phyloP scores from a whole-genome alignment of 35 echinoderm and acorn worm species.

The Eucidaris tribuloides region DNA sequence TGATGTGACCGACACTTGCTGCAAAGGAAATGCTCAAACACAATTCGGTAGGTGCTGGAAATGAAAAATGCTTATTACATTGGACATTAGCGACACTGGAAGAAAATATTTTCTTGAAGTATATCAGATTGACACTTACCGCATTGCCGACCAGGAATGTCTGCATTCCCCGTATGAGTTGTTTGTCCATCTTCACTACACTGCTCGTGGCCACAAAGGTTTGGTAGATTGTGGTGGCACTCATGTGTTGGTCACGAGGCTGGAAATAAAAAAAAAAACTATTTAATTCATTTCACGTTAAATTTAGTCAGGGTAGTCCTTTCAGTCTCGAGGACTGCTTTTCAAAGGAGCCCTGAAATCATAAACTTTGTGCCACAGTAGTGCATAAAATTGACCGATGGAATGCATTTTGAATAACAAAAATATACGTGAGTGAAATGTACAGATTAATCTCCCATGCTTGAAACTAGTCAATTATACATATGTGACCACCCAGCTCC shows the following conservation, averaged over 20 bases:
- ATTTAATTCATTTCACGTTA: not conserved
- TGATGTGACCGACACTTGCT: too few species aligned
- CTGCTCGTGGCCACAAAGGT: constrained; percentile 84
- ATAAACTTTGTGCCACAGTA: not conserved
- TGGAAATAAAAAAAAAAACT: not conserved
- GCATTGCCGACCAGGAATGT: constrained; percentile 81
- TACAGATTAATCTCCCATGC: not conserved
- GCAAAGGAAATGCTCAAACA: too few species aligned
- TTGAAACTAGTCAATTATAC: too few species aligned
- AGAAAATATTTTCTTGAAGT: too few species aligned
- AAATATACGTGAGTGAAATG: too few species aligned
- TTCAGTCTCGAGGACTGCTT: too few species aligned
- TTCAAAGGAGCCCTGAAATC: too few species aligned
- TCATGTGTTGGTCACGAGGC: constrained; percentile 75
- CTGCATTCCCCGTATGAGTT: constrained; percentile 70
- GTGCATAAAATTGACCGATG: not conserved
- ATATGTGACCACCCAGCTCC: too few species aligned
- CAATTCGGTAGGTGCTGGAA: too few species aligned
- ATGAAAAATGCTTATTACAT: too few species aligned
- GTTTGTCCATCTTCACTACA: constrained; percentile 72
- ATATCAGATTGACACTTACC: constrained; percentile 58
- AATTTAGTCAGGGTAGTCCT: too few species aligned
- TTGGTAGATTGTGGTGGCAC: constrained; percentile 81
- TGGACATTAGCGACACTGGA: too few species aligned
- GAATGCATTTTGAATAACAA: not conserved